These are phyloP conservation scores for Parelbella ahira DNA, from an alignment of 2,888 invertebrate genomes.

Conservation along the genomic window DNA sequence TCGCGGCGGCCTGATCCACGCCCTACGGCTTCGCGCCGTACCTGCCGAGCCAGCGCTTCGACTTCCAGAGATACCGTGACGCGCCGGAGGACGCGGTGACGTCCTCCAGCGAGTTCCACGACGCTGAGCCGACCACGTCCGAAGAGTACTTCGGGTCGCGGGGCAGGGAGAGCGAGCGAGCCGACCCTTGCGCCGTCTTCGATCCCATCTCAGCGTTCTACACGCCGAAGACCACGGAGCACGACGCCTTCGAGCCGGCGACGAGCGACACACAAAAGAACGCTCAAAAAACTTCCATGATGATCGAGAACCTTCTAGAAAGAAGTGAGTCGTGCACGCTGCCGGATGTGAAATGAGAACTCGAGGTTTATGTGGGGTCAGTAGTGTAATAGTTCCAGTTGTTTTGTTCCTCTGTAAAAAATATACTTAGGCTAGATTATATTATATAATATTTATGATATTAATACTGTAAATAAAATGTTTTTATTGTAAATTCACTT, in stretches of 20 bases:
- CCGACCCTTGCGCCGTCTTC: slow-evolving; percentile 60
- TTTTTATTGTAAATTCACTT: slow-evolving; percentile 69
- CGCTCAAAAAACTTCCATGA: slow-evolving; percentile 63
- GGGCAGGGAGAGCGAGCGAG: slow-evolving; percentile 60
- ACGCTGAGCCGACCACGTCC: slow-evolving; percentile 44
- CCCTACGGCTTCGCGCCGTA: slow-evolving; percentile 79
- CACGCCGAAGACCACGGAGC: slow-evolving; percentile 59
- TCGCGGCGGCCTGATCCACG: slow-evolving; percentile 87
- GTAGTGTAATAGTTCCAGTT: slow-evolving; percentile 71
- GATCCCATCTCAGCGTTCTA: slow-evolving; percentile 73
- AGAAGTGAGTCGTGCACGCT: slow-evolving; percentile 60
- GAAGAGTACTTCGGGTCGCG: slow-evolving; percentile 57
- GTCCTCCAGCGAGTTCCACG: slow-evolving; percentile 70
- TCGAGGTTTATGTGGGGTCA: slow-evolving; percentile 53
- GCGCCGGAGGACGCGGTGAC: slow-evolving; percentile 72
- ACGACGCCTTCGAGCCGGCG: slow-evolving; percentile 38
- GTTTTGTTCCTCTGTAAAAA: slow-evolving; percentile 78
- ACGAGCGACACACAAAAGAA: slow-evolving; percentile 57
- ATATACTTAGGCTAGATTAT: slow-evolving; percentile 60
- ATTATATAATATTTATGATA: slow-evolving; percentile 43
- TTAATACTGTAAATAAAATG: slow-evolving; percentile 76
- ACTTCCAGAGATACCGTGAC: slow-evolving; percentile 66
- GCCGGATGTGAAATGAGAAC: slow-evolving; percentile 55
- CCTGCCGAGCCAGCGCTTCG: slow-evolving; percentile 73
- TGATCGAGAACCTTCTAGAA: slow-evolving; percentile 70